Base-by-base conservation (phyloP, 2,797 vertebrate species). In the Hapalemur alaotrensis region DNA sequence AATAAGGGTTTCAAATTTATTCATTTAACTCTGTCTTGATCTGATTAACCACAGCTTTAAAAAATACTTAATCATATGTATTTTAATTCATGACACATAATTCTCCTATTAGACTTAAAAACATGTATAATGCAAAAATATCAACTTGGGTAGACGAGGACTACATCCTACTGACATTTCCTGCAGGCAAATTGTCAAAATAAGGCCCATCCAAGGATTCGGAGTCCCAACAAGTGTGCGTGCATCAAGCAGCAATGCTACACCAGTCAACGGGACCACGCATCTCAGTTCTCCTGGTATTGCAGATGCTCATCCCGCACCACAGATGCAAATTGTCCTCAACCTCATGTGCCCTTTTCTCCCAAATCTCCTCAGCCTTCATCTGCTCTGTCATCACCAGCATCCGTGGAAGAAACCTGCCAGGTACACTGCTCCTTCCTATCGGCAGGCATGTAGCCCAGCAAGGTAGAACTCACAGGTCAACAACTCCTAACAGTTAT, bases 1-100 rank as follows among this genome's bases (percentile, higher is more conserved):
- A 92, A 94, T 80, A 96, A 75, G 59, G 25, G 57, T 54, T 96
- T 85, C 70, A 96, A 95, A 78, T 89, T 0, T 81, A 84, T 93
- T 88, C 79, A 35, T 89, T 89, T 93, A 59, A 81, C 52, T 95
- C 50, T 91, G 52, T 52, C 72, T 93, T 52, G 41, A 93, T 82
- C 69, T 92, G 52, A 97, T 88, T 86, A 96, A 90, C 14, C 67
- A 87, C n/a, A 89, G 43, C 57, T 91, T n/a, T 35, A 23, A 43
- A 95, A 97, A 91, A 92, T 32, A 11, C 12, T 80, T 5, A 84
- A 92, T 84, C 43, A 28, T 48, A 72, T 46, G 22, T 76, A 46
- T 91, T 95, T 96, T 93, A 85, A 76, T 82, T 97, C 89, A 91
- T 28, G 17, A 25, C 25, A 25, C 41, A 35, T 65, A 91, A 81